Percentiles rank a stretch among this genome's conserved stretches.
phyloP scores from a whole-genome alignment of 64 coral and sea anemone species.

The Montipora foliosa region DNA sequence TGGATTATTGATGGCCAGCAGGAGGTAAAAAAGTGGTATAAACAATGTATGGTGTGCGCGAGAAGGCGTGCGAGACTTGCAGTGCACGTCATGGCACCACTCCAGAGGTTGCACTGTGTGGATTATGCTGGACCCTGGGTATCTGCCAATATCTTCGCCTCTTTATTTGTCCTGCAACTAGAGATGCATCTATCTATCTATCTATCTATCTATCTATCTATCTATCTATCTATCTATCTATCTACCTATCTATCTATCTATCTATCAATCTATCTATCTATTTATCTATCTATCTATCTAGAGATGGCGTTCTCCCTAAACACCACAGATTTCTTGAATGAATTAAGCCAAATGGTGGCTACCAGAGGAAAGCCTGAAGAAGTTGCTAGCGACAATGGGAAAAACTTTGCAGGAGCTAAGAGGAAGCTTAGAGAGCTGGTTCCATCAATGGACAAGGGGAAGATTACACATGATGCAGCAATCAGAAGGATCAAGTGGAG shows the following conservation, averaged over 20 bases:
- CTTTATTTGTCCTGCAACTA: slow-evolving; percentile 26
- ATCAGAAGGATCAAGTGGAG: no score
- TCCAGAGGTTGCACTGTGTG: neutral
- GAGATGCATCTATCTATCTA: neutral
- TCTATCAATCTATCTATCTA: no score
- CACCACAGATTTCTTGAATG: slow-evolving; percentile 36
- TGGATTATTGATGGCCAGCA: slow-evolving; percentile 38
- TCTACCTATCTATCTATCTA: no score
- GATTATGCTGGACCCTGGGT: slow-evolving; percentile 50
- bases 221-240: neutral
- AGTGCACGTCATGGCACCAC: slow-evolving; percentile 23
- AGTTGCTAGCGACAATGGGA: neutral
- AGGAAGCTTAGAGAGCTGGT: no score
- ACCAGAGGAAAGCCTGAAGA: slow-evolving; percentile 3
- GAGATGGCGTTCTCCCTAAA: slow-evolving; percentile 18
- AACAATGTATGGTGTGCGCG: slow-evolving; percentile 12
- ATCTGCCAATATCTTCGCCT: slow-evolving; percentile 29
- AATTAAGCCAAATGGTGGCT: slow-evolving; percentile 13
- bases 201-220: no score
- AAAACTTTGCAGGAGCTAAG: no score
- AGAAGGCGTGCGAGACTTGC: neutral
- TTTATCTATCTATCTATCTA: no score
- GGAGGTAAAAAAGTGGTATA: slow-evolving; percentile 13
- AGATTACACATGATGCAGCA: no score
- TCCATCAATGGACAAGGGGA: no score